phyloP scores from a whole-genome alignment of 2,797 vertebrate species.

The Anguilla megastoma region DNA sequence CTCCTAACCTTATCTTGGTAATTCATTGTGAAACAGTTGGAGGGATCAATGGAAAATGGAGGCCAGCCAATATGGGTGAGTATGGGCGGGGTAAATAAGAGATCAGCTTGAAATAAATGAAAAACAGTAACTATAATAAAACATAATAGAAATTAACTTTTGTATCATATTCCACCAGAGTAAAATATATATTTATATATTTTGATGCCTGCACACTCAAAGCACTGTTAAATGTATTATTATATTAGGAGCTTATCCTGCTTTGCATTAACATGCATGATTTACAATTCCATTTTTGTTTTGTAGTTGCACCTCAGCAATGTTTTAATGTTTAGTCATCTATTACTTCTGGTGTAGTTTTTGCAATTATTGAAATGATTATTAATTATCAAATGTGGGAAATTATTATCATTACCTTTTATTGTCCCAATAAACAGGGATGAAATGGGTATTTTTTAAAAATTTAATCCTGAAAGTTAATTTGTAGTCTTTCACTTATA shows the following conservation, averaged over 20 bases:
- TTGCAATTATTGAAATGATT: not conserved
- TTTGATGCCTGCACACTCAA: too few relatives aligned
- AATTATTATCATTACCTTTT: too few relatives aligned
- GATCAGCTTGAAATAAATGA: not conserved
- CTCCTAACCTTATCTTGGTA: slow-evolving; percentile 16
- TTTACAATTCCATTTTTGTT: not conserved
- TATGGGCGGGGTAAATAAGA: not conserved
- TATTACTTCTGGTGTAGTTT: not conserved
- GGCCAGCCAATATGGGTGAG: not conserved
- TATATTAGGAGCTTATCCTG: too few relatives aligned
- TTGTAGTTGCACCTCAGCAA: not conserved
- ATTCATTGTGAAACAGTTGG: slow-evolving; percentile 12
- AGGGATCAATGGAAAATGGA: not conserved
- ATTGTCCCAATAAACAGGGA: too few relatives aligned
- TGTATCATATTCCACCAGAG: too few relatives aligned
- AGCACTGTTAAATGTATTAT: too few relatives aligned
- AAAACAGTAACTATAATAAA: not conserved
- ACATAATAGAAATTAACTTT: too few relatives aligned
- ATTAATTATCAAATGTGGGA: too few relatives aligned
- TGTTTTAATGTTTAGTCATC: not conserved
- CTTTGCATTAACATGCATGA: not conserved
- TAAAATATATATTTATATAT: too few relatives aligned
- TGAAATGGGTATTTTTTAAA: too few relatives aligned
- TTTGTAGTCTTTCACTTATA: too few relatives aligned
- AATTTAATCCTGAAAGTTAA: too few relatives aligned